Conservation (phyloP, 1,140 invertebrate genomes). For the Holcopasites calliopsidis region DNA sequence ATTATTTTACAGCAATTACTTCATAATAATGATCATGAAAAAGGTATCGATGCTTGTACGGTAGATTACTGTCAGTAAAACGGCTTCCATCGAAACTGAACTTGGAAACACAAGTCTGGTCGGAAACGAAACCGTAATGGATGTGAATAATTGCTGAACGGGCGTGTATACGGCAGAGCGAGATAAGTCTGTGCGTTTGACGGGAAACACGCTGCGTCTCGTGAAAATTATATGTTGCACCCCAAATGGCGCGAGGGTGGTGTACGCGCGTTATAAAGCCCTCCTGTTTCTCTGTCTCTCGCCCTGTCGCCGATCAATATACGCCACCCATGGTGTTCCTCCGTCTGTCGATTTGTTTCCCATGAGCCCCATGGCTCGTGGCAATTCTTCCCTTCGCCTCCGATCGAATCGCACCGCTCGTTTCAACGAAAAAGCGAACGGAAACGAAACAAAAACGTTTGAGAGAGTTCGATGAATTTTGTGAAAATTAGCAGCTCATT, state of each 20-base stretch:
- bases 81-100: background rate
- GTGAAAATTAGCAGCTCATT: background rate
- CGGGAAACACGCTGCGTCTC: conserved; percentile 25
- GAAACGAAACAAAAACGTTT: background rate
- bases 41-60: no score
- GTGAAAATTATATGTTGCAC: conserved; percentile 38
- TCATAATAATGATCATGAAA: no score
- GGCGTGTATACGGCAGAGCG: background rate
- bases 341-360: conserved; percentile 39
- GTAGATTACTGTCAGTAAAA: no score
- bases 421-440: background rate
- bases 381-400: background rate
- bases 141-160: conserved; percentile 12
- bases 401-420: background rate
- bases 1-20: no score
- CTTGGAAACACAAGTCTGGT: no score
- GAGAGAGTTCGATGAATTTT: no score
- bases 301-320: conserved; percentile 40
- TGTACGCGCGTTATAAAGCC: conserved; percentile 19
- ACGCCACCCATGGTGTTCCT: conserved; percentile 15
- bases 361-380: background rate
- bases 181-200: conserved; percentile 38
- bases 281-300: background rate
- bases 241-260: conserved; percentile 16
- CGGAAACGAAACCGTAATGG: conserved; percentile 5